These are phyloP conservation scores for Lutraria lutraria DNA, from an alignment of 2,888 invertebrate species.

Conservation along the genomic window DNA sequence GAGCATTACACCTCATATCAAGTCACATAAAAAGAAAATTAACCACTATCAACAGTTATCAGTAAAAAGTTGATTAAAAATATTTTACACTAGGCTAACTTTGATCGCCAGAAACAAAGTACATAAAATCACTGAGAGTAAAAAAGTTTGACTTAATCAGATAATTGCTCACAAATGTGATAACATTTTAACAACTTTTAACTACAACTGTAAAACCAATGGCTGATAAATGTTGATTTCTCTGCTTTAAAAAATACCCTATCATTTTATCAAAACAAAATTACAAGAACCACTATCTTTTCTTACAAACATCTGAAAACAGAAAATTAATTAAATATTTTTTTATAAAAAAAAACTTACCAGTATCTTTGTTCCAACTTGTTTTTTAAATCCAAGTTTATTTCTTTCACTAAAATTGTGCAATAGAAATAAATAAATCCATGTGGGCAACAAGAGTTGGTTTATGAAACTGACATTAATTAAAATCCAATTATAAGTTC, in stretches of 20 bases:
- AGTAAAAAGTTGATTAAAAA: constrained; percentile 15
- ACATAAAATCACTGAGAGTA: not conserved
- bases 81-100: not conserved
- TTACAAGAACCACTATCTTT: not conserved
- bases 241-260: not conserved
- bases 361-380: not conserved
- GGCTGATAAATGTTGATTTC: not conserved
- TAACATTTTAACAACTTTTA: constrained; percentile 10
- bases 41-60: constrained; percentile 9
- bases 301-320: not conserved
- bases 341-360: not conserved
- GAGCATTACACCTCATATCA: not conserved
- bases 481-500: constrained; percentile 12
- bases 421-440: constrained; percentile 2
- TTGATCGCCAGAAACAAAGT: not conserved
- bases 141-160: not conserved
- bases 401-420: not conserved
- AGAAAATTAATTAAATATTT: not conserved
- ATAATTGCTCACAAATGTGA: not conserved
- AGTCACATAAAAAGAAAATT: constrained; percentile 16
- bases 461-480: not conserved
- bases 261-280: not conserved
- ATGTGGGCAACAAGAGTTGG: not conserved
- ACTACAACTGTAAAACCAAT: not conserved
- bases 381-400: not conserved